A percentile compares a stretch with the other conserved stretches of the same genome.
Conservation (phyloP, 2,113 vertebrate genomes). For the Gobius niger region DNA sequence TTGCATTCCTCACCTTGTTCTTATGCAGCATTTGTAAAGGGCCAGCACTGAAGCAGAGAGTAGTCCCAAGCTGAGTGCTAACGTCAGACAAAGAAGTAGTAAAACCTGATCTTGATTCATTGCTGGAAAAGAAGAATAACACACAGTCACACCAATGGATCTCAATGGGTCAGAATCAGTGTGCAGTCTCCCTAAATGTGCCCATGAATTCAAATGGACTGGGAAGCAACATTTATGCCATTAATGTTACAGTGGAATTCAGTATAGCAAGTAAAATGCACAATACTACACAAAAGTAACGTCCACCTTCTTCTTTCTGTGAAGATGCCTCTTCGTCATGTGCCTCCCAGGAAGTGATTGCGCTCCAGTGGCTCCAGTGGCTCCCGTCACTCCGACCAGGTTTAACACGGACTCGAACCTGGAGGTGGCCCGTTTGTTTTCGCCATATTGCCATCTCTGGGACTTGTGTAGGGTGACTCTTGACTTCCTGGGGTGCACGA, state of each 20-base stretch:
- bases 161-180: no score
- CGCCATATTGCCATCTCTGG: neutral
- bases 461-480: accelerated
- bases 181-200: no score
- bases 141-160: neutral
- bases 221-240: no score
- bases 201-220: no score
- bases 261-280: no score
- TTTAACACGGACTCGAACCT: conserved; percentile 63
- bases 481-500: conserved; percentile 27
- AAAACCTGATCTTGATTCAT: neutral
- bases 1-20: conserved; percentile 33
- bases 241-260: no score
- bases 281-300: neutral
- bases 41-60: conserved; percentile 1
- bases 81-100: neutral
- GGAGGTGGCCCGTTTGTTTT: conserved; percentile 7
- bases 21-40: conserved; percentile 11
- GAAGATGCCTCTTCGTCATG: neutral
- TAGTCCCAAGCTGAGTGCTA: neutral
- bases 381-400: accelerated
- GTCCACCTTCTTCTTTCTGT: neutral
- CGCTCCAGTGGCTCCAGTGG: conserved; percentile 77
- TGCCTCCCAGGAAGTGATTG: conserved; percentile 44
- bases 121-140: conserved; percentile 29